Percentiles rank a stretch among this genome's conserved stretches.
Evolutionary conservation across 2,113 vertebrate genomes (phyloP).

Genomic region (Lasiurus cinereus): DNA sequence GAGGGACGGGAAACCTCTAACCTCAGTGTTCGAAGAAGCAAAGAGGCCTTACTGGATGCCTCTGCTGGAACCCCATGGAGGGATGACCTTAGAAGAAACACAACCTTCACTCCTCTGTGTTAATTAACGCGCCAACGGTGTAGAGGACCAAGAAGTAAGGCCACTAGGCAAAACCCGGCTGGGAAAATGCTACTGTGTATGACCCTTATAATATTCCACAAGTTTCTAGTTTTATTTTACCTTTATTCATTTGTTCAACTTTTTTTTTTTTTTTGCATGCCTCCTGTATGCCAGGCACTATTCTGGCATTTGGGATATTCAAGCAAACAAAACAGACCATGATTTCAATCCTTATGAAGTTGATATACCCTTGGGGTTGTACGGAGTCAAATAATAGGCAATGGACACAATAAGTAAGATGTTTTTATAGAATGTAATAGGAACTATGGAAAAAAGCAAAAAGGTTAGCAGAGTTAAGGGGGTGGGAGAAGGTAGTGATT

Average conservation of each 20-base stretch:
- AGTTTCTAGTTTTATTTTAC: not conserved
- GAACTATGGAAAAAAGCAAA: not conserved
- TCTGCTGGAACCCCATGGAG: not conserved
- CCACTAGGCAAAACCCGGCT: not conserved
- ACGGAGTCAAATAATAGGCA: not conserved
- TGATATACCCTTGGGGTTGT: not conserved
- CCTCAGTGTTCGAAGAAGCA: not conserved
- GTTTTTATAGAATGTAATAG: not conserved
- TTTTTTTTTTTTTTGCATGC: too few species aligned
- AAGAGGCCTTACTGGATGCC: not conserved
- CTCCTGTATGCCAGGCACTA: not conserved
- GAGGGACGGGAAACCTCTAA: not conserved
- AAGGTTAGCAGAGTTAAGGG: not conserved
- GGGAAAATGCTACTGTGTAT: rapidly evolving
- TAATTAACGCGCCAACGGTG: not conserved
- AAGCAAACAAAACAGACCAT: not conserved
- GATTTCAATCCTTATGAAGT: not conserved
- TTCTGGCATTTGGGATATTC: not conserved
- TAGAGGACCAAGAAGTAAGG: not conserved
- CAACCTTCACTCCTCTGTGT: not conserved
- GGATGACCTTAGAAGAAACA: not conserved
- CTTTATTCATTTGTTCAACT: not conserved
- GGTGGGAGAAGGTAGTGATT: not conserved
- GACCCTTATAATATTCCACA: not conserved
- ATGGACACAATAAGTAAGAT: not conserved